Evolutionary conservation across 2,888 invertebrate species (phyloP).

Genomic region (Drosophila melanosoma): DNA sequence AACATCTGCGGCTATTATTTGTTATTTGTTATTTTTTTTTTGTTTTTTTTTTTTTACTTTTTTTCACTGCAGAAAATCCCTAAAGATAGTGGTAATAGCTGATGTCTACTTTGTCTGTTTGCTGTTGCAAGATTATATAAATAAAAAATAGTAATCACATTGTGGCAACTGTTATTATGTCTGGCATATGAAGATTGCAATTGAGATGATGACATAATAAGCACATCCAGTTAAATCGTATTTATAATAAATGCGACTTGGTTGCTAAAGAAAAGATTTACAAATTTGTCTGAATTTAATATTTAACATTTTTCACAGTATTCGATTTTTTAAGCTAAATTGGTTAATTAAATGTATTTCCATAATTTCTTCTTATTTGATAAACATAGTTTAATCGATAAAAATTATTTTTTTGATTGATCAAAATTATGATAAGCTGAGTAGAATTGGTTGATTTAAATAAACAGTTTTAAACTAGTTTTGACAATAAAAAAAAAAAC

Average conservation of each 20-base stretch:
- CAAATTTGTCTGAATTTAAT: neutral
- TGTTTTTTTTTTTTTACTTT: slow-evolving; percentile 15
- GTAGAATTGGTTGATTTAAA: slow-evolving; percentile 21
- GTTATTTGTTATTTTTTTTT: neutral
- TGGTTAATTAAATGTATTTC: no score
- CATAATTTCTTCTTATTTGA: neutral
- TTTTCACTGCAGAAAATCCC: slow-evolving; percentile 22
- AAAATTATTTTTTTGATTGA: neutral
- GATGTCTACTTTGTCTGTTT: slow-evolving; percentile 39
- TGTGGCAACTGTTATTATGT: neutral
- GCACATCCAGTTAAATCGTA: neutral
- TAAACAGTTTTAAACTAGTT: slow-evolving; percentile 53
- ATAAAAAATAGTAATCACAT: neutral
- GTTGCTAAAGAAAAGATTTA: neutral
- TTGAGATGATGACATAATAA: neutral
- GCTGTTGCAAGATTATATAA: slow-evolving; percentile 39
- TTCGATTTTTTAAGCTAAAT: neutral
- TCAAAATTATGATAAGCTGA: slow-evolving; percentile 11
- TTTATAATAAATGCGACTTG: neutral
- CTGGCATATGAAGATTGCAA: neutral
- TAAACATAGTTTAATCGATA: slow-evolving; percentile 5
- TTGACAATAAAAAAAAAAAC: slow-evolving; percentile 58
- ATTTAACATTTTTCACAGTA: neutral
- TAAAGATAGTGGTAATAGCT: slow-evolving; percentile 42
- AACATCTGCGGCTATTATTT: slow-evolving; percentile 37